A percentile compares a stretch with the other conserved stretches of the same genome.
These are phyloP conservation scores for Myotis daubentonii DNA, from an alignment of 2,797 vertebrate genomes.

Conservation along the genomic window DNA sequence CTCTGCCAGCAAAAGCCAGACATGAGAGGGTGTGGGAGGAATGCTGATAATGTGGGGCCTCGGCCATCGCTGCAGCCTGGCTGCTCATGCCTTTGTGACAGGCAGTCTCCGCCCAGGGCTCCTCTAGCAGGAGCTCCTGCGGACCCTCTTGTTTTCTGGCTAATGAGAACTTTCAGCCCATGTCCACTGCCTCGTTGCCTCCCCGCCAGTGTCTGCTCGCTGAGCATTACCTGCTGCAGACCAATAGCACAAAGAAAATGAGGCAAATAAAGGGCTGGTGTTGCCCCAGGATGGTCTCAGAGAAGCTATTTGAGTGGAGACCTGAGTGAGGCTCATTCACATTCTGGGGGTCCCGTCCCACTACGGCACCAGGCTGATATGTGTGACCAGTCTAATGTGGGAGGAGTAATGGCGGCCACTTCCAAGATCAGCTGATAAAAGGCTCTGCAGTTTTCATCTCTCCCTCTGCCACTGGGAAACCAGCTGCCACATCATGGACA, in stretches of 20 bases:
- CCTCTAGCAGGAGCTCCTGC: not conserved
- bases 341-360: not conserved
- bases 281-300: not conserved
- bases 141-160: not conserved
- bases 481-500: not conserved
- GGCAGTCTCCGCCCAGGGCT: not conserved
- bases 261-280: too few species aligned
- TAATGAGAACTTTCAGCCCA: not conserved
- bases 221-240: too few species aligned
- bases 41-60: slow-evolving; percentile 6
- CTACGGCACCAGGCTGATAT: not conserved
- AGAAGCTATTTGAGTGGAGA: not conserved
- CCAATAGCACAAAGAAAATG: too few species aligned
- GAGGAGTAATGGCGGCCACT: not conserved
- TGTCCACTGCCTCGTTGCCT: not conserved
- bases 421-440: not conserved
- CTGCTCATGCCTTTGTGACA: not conserved
- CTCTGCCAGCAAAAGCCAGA: slow-evolving; percentile 51
- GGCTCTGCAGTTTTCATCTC: not conserved
- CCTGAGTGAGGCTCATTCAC: not conserved
- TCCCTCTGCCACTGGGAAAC: not conserved
- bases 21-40: slow-evolving; percentile 52
- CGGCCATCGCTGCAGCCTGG: too few species aligned
- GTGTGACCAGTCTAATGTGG: not conserved
- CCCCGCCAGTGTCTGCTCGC: not conserved